Percentiles rank a stretch among this genome's conserved stretches.
Conservation (phyloP, 2,113 vertebrate genomes). For the Sarotherodon lohbergeri region DNA sequence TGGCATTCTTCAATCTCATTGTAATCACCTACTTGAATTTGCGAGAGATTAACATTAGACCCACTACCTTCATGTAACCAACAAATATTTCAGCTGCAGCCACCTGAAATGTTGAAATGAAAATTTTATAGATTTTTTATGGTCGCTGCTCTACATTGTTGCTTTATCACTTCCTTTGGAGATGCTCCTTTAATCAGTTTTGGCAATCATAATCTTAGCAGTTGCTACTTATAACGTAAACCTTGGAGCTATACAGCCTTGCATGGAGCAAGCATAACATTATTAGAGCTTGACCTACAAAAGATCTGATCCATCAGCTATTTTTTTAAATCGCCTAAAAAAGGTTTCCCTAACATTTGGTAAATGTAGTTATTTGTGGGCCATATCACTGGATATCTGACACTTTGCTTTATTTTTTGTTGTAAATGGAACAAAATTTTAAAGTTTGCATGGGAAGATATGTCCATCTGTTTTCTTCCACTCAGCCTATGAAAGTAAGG, state of each 20-base stretch:
- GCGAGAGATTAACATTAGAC: rapidly evolving
- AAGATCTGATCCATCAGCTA: neutral
- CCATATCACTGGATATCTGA: neutral
- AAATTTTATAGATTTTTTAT: neutral
- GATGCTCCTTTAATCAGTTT: rapidly evolving
- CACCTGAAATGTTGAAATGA: neutral
- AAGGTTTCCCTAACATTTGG: neutral
- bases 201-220: rapidly evolving
- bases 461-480: rapidly evolving
- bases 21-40: neutral
- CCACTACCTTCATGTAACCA: neutral
- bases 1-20: neutral
- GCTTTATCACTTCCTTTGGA: neutral
- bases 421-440: neutral
- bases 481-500: neutral
- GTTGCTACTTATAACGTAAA: neutral
- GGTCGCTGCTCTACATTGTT: neutral
- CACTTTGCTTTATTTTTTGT: rapidly evolving
- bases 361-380: neutral
- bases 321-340: neutral
- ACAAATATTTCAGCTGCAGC: neutral
- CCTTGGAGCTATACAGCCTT: neutral
- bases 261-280: neutral
- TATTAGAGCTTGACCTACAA: neutral
- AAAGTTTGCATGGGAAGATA: neutral